Evolutionary conservation across 1,140 invertebrate species (phyloP).

Genomic region (Pogonomyrmex barbatus): DNA sequence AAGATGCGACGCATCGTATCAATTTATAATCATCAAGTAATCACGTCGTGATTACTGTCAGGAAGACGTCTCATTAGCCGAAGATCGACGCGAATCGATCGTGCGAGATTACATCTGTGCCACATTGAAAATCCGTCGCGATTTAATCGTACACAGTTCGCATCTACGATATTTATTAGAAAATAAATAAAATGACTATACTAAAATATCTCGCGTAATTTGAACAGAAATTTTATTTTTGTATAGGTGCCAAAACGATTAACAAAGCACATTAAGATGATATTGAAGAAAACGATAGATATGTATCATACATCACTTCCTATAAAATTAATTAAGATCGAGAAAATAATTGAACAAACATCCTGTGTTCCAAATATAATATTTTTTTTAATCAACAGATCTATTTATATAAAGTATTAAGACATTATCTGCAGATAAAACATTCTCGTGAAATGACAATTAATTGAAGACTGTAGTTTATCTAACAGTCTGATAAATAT

Average conservation of each 20-base stretch:
- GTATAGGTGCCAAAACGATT: background rate
- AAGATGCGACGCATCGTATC: constrained; percentile 40
- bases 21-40: constrained; percentile 77
- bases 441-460: background rate
- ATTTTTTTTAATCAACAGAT: background rate
- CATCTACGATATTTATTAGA: background rate
- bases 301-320: background rate
- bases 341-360: background rate
- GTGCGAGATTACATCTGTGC: background rate
- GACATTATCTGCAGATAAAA: background rate
- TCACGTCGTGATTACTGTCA: constrained; percentile 74
- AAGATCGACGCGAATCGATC: constrained; percentile 27
- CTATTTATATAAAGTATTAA: background rate
- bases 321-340: background rate
- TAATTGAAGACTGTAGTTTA: background rate
- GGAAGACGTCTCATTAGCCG: constrained; percentile 64
- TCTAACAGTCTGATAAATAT: background rate
- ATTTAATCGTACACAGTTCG: background rate
- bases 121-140: constrained; percentile 17
- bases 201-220: background rate
- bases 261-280: background rate
- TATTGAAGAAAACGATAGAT: background rate
- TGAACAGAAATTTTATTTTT: background rate
- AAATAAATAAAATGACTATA: background rate
- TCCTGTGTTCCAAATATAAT: background rate